Evolutionary conservation across 1,140 invertebrate species (phyloP), one percentile per base, ranked within the genome.

Genomic region (Trachymyrmex cornetzi): DNA sequence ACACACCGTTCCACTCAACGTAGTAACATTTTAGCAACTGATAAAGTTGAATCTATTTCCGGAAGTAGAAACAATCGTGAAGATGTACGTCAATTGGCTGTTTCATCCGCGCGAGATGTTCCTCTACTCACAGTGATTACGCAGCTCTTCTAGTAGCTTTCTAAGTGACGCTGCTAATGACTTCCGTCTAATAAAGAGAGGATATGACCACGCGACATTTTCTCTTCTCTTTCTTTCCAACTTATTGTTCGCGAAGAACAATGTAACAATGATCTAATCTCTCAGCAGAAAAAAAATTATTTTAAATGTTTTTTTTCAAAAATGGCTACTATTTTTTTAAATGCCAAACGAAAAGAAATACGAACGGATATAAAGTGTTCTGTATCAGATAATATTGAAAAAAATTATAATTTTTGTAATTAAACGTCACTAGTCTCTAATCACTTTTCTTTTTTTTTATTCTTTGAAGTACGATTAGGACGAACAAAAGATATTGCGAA

Each of bases 141-240:
- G 48, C 5, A 38, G 4, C 64, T 81, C 30, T 69, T 24, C n/a
- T 53, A 69, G 77, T 71, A 48, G 30, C 44, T 80, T 69, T 38
- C 48, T 34, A 69, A 80, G 48, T 80, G 48, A 63, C 9, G 12
- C 30, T 38, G 27, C 30, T 81, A 81, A 81, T 71, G 48, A 81
- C 77, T 81, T 81, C 64, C 77, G 27, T 55, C n/a, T 55, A 71
- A n/a, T 71, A n/a, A n/a, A n/a, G 12, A 66, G 24, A 48, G 38
- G 19, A 48, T 30, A 67, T 5, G 19, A 34, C 34, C 6, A 22
- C 27, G 19, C n/a, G 30, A 27, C 12, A 22, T 69, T 55, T 69
- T 22, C 11, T 9, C 14, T 16, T 27, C 30, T 27, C 30, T 38
- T 38, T 30, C 38, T 24, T 55, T 11, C 14, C 6, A 57, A 55